These are phyloP conservation scores for Lordiphosa andalusiaca DNA, from an alignment of 2,888 invertebrate genomes.

Conservation along the genomic window DNA sequence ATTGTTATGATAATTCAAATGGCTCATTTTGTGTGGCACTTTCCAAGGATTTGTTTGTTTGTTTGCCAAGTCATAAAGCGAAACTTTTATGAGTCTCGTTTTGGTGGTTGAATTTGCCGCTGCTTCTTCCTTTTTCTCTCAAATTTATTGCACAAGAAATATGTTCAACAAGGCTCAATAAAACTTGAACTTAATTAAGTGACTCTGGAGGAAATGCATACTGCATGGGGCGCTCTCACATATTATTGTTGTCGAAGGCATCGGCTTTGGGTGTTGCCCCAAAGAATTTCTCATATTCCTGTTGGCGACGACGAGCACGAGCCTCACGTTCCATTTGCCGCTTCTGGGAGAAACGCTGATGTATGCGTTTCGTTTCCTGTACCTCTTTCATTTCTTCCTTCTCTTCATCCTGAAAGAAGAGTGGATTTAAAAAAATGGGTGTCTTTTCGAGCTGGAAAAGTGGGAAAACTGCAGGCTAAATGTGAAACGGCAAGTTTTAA, in stretches of 20 bases:
- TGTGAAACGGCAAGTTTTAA: too few species aligned
- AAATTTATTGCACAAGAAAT: constrained; percentile 59
- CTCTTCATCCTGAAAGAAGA: constrained; percentile 88
- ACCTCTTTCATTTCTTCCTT: constrained; percentile 97
- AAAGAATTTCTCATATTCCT: constrained; percentile 76
- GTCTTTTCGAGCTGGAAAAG: neutral
- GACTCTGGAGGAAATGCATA: constrained; percentile 7
- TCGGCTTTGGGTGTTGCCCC: constrained; percentile 58
- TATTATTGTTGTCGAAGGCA: constrained; percentile 48
- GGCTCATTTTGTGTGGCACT: constrained; percentile 26
- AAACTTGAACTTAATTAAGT: constrained; percentile 58
- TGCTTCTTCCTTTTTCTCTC: constrained; percentile 15
- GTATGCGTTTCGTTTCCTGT: constrained; percentile 92
- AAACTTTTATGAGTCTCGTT: constrained; percentile 23
- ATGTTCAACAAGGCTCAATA: constrained; percentile 53
- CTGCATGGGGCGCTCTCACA: constrained; percentile 24
- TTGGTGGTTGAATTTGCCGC: constrained; percentile 1
- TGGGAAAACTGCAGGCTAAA: too few species aligned
- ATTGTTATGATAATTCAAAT: constrained; percentile 65
- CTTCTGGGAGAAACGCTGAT: constrained; percentile 89
- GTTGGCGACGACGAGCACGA: constrained; percentile 65
- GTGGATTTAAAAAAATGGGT: neutral
- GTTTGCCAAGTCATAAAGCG: constrained; percentile 57
- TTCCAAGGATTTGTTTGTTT: constrained; percentile 44
- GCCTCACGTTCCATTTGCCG: constrained; percentile 81